Evolutionary conservation across 1,140 invertebrate genomes (phyloP).

Genomic region (Temnothorax curvispinosus): DNA sequence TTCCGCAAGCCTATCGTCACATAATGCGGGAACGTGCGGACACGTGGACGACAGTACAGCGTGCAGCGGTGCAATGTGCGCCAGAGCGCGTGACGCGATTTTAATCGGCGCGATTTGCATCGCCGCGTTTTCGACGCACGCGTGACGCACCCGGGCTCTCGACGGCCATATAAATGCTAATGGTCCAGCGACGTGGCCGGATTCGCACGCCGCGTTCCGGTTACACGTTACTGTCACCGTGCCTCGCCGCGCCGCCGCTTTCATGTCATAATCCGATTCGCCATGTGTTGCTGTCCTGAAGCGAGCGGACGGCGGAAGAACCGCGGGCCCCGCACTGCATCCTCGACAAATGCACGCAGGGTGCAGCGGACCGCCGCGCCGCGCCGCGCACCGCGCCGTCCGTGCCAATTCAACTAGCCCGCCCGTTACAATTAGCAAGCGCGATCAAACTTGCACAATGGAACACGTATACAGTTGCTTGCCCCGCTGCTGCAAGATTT

Average conservation of each 20-base stretch:
- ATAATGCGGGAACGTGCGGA: conserved; percentile 13
- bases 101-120: conserved; percentile 76
- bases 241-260: conserved; percentile 20
- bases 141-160: conserved; percentile 50
- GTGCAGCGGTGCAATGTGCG: neutral
- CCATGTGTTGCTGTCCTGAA: conserved; percentile 27
- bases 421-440: conserved; percentile 47
- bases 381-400: neutral
- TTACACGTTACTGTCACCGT: conserved; percentile 61
- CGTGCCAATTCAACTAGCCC: conserved; percentile 18
- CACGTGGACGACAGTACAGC: conserved; percentile 19
- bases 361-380: neutral
- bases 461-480: conserved; percentile 13
- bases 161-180: conserved; percentile 76
- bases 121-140: conserved; percentile 73
- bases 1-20: neutral
- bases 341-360: conserved; percentile 31
- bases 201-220: conserved; percentile 54
- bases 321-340: conserved; percentile 2
- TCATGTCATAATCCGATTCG: conserved; percentile 67
- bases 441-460: conserved; percentile 31
- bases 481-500: conserved; percentile 15
- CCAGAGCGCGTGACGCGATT: conserved; percentile 72
- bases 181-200: conserved; percentile 53
- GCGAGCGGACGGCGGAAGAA: too few species aligned